Base-by-base conservation (phyloP, 2,113 vertebrate genomes). In the Leptodactylus fuscus region DNA sequence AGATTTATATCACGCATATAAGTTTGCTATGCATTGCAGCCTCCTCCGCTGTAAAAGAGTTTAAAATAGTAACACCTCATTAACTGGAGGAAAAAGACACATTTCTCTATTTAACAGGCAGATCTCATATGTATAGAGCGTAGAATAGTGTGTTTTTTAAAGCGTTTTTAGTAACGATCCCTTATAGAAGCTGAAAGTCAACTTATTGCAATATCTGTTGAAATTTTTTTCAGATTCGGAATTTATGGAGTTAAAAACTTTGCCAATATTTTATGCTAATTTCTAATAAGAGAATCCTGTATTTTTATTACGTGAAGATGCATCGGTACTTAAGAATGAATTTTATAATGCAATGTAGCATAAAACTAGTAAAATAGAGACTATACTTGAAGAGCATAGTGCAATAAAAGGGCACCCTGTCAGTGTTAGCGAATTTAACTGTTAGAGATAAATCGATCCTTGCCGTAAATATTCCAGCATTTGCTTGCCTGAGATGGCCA, bases 21-120 rank as follows among this genome's bases (percentile, higher is more conserved):
- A 34, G 29, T 83, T 83, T 74, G 49, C 51, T 74, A 75, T 82
- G 67, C 71, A 67, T 67, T 77, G 29, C 58, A 69, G 46, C 44
- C 36, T 38, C 15, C 62, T 70, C 32, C 10, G 24, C 76, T 79
- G 62, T 70, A 55, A 70, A 79, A 29, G 16, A 55, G 44, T 78
- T 79, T 55, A 79, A 85, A 79, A 80, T 75, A 74, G 48, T 70
- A 79, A 85, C 82, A 83, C 82, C 53, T 51, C 49, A 74, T 83
- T 83, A 83, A 60, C 51, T 62, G n/a, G n/a, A 27, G 0, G 41
- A n/a, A 49, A 81, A 81, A 48, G 60, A 46, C 44, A 32, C 10
- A 34, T 69, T 29, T 67, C 41, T 44, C 60, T 69, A 48, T 69
- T 67, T 81, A 65, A 46, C 41, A 48, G 24, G 78, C 22, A 65